These are phyloP conservation scores for Carettochelys insculpta DNA, from an alignment of 2,113 vertebrate genomes.

Conservation along the genomic window DNA sequence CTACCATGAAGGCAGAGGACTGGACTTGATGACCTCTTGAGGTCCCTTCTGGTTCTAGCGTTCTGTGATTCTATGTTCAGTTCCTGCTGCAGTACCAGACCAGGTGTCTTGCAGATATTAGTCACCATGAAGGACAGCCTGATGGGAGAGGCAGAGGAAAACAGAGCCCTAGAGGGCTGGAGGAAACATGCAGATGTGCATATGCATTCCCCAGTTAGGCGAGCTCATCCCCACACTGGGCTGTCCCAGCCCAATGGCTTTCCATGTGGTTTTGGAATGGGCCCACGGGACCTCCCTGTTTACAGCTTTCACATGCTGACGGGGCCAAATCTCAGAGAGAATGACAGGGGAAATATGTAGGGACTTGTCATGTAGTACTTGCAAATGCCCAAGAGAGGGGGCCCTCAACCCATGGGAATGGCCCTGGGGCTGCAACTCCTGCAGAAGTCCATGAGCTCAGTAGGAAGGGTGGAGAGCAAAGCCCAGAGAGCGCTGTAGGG, in stretches of 20 bases:
- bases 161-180: background rate
- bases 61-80: background rate
- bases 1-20: no score
- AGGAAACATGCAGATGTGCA: background rate
- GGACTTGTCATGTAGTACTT: background rate
- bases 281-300: background rate
- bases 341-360: background rate
- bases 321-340: background rate
- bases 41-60: no score
- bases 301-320: background rate
- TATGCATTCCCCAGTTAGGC: background rate
- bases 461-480: background rate
- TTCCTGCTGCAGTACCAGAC: background rate
- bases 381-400: background rate
- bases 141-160: background rate
- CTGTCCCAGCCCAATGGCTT: background rate
- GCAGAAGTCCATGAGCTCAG: background rate
- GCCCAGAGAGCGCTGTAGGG: rapidly evolving
- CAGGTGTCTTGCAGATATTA: background rate
- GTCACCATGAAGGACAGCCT: background rate
- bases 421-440: background rate
- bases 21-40: no score
- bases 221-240: background rate
- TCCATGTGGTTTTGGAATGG: background rate
- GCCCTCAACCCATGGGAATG: background rate